Evolutionary conservation across 2,113 vertebrate genomes (phyloP), one percentile per base, ranked within the genome.

Genomic region (Poecilia latipinna): DNA sequence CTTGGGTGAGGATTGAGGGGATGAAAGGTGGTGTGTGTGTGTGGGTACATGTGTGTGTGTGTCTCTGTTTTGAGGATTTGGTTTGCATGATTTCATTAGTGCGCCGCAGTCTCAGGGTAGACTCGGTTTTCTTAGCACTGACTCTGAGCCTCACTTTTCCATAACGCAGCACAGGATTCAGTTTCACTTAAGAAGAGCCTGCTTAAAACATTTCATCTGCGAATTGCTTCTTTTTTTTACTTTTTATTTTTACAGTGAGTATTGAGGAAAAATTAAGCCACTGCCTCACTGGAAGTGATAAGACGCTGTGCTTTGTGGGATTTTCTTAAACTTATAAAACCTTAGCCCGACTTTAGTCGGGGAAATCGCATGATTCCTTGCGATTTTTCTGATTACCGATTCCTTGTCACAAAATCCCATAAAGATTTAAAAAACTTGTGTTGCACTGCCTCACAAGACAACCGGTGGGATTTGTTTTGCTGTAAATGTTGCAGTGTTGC

Each of bases 181-280:
- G 89, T 94, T 94, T 94, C 92, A 92, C 85, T 82, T 84, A 62
- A 83, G 73, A 87, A 66, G 82, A 72, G 84, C 78, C 29, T 54
- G 74, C 76, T 87, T 78, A 80, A 94, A 92, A 91, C 89, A 90
- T 93, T 94, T 93, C 90, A 92, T 67, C 79, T 79, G 24, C 74
- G 88, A 92, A 93, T 91, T 91, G 8, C 91, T 91, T 10, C 84
- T 91, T 89, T 57, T 89, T 57, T 57, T 6, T n/a, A 85, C 85
- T 93, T 89, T 91, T 94, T 86, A 91, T 93, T 89, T 91, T 94
- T 86, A 92, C 89, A 93, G 90, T 90, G 92, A 95, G 94, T 91
- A 91, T 33, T 72, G 84, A 64, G 68, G 82, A 74, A 88, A 91
- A 91, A 91, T 89, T 86, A 32, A 83, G 91, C 84, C 70, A 69